phyloP scores from a whole-genome alignment of 35 echinoderm and acorn worm species.

The Heliocidaris erythrogramma region DNA sequence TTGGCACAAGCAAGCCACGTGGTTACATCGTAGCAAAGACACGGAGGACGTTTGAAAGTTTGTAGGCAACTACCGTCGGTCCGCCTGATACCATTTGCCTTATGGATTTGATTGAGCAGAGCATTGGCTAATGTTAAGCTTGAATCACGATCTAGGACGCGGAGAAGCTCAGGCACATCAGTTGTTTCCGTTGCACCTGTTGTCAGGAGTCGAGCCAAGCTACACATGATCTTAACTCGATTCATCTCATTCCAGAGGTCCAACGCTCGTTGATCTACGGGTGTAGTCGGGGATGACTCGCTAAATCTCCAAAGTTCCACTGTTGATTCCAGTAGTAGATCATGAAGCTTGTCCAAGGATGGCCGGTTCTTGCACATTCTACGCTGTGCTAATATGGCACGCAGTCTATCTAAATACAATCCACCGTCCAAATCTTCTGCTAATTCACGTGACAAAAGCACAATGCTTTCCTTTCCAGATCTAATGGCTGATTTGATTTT shows the following conservation, averaged over 20 bases:
- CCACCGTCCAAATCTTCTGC: background rate
- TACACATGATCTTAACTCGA: background rate
- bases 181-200: background rate
- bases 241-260: background rate
- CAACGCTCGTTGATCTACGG: background rate
- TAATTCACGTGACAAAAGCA: background rate
- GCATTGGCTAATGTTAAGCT: background rate
- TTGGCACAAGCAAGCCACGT: background rate
- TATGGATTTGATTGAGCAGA: background rate
- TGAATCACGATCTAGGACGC: background rate
- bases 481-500: background rate
- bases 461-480: background rate
- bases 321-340: background rate
- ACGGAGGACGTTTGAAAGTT: background rate
- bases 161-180: background rate
- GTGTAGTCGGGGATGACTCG: background rate
- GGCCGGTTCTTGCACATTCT: background rate
- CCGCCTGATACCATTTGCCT: background rate
- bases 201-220: background rate
- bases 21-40: background rate
- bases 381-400: no score
- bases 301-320: background rate
- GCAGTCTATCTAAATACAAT: no score
- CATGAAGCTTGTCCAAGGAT: background rate
- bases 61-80: background rate